These are phyloP conservation scores for Thaleichthys pacificus DNA, from an alignment of 2,797 vertebrate species.

Conservation along the genomic window DNA sequence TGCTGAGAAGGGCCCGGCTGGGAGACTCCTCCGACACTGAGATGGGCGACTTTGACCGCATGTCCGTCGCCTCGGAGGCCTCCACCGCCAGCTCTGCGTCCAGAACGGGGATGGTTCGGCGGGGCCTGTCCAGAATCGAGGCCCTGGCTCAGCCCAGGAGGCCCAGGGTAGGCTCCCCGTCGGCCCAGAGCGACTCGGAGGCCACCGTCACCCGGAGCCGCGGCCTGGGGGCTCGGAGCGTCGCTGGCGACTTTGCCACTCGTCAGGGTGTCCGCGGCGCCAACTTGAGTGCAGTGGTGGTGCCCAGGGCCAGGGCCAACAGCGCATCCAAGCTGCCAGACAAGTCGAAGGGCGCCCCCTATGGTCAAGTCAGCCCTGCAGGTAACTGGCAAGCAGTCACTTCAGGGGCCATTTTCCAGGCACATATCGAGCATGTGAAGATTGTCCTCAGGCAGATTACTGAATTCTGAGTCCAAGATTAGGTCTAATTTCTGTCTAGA, in stretches of 20 bases:
- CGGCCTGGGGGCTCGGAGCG: slow-evolving; percentile 74
- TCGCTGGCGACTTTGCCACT: slow-evolving; percentile 80
- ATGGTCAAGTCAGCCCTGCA: slow-evolving; percentile 78
- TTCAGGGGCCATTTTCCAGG: too few relatives aligned
- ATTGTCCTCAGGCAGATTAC: too few relatives aligned
- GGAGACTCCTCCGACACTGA: slow-evolving; percentile 92
- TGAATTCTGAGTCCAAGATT: background rate
- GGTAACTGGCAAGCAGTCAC: slow-evolving; percentile 64
- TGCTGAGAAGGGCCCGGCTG: slow-evolving; percentile 87
- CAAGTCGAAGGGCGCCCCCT: slow-evolving; percentile 82
- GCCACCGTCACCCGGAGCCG: slow-evolving; percentile 81
- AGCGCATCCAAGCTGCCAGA: slow-evolving; percentile 94
- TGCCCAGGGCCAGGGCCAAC: slow-evolving; percentile 90
- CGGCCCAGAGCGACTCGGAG: slow-evolving; percentile 94
- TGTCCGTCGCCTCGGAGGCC: slow-evolving; percentile 93
- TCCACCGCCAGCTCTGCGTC: slow-evolving; percentile 94
- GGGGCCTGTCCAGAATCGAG: slow-evolving; percentile 87
- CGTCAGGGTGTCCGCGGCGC: slow-evolving; percentile 81
- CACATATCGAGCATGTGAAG: background rate
- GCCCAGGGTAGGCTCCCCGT: slow-evolving; percentile 86
- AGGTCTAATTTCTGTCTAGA: background rate
- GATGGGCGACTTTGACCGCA: slow-evolving; percentile 87
- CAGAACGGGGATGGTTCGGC: slow-evolving; percentile 85
- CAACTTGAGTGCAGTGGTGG: slow-evolving; percentile 73
- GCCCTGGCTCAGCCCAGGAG: slow-evolving; percentile 90